These are phyloP conservation scores for Noturus placidus DNA, from an alignment of 2,113 vertebrate species.

Conservation along the genomic window DNA sequence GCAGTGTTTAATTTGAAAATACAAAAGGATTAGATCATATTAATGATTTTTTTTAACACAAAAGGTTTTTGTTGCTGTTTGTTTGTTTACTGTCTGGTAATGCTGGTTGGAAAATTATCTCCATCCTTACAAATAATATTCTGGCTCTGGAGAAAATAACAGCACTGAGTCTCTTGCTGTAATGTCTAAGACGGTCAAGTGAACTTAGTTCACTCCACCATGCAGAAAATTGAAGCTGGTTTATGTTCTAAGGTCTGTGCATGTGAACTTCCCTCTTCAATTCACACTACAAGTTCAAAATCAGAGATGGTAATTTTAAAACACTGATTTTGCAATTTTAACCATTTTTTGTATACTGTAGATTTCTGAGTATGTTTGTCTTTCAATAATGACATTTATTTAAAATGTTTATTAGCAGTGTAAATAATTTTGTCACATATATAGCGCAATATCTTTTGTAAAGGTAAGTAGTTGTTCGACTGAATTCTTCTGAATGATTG, in stretches of 20 bases:
- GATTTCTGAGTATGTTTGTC: background rate
- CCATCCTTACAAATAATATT: background rate
- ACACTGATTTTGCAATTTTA: background rate
- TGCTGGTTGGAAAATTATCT: background rate
- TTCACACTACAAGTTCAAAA: background rate
- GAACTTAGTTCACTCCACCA: background rate
- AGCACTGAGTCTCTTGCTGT: background rate
- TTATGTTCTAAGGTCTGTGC: background rate
- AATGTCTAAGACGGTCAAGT: background rate
- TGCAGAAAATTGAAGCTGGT: background rate
- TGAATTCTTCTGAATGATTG: background rate
- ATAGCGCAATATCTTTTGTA: background rate
- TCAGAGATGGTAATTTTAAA: background rate
- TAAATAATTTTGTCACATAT: background rate
- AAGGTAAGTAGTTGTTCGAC: background rate
- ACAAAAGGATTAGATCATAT: background rate
- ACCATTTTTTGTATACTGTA: background rate
- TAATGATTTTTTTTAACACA: background rate
- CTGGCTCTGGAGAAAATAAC: background rate
- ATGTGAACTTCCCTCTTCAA: background rate
- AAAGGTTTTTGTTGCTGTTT: background rate
- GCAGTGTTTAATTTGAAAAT: background rate
- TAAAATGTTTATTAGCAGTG: background rate
- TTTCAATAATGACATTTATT: background rate
- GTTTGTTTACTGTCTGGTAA: background rate